Conservation (phyloP, 2,888 invertebrate genomes). For the Nasonovia ribisnigri region DNA sequence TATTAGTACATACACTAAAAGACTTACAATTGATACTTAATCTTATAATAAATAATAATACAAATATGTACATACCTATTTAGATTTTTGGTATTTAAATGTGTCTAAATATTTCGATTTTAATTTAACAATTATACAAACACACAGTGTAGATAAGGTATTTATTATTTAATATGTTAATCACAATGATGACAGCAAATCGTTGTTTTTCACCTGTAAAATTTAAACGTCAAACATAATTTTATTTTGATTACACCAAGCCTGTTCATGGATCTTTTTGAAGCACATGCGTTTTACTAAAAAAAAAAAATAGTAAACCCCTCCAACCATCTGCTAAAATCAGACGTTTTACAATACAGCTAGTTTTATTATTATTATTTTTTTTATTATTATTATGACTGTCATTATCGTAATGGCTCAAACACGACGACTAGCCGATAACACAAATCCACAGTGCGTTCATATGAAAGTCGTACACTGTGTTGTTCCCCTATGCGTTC, state of each 20-base stretch:
- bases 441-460: neutral
- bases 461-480: neutral
- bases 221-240: neutral
- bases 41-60: neutral
- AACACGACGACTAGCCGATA: slow-evolving; percentile 33
- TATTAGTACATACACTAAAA: neutral
- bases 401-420: slow-evolving; percentile 43
- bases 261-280: slow-evolving; percentile 21
- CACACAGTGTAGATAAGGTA: neutral
- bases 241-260: slow-evolving; percentile 17
- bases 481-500: neutral
- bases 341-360: neutral
- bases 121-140: neutral
- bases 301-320: slow-evolving; percentile 7
- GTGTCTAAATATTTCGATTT: neutral
- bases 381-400: slow-evolving; percentile 34
- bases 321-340: slow-evolving; percentile 37
- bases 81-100: neutral
- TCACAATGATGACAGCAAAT: neutral
- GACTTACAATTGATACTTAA: neutral
- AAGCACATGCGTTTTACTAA: neutral
- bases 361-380: slow-evolving; percentile 44
- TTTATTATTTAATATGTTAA: neutral
- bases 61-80: neutral
- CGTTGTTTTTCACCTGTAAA: neutral